Percentiles rank a stretch among this genome's conserved stretches.
These are phyloP conservation scores for Dasypogon diadema DNA, from an alignment of 2,888 invertebrate genomes.

Conservation along the genomic window DNA sequence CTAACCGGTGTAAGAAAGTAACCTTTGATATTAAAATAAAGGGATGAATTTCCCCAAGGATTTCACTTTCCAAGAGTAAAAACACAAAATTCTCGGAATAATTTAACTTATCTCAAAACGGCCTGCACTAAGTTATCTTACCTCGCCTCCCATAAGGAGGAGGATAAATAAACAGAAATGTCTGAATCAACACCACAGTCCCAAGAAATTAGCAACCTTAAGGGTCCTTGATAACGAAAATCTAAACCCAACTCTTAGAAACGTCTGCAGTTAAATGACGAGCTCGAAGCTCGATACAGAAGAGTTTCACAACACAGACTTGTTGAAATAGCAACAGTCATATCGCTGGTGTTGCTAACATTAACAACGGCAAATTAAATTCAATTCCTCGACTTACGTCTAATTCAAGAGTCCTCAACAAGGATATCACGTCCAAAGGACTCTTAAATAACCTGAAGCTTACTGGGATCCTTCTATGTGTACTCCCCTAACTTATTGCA, in stretches of 20 bases:
- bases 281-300: not conserved
- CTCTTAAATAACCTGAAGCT: not conserved
- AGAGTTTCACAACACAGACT: not conserved
- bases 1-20: slow-evolving; percentile 49
- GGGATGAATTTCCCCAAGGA: slow-evolving; percentile 34
- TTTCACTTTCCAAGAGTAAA: slow-evolving; percentile 1
- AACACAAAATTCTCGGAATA: slow-evolving; percentile 44
- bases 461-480: not conserved
- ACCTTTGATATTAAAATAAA: slow-evolving; percentile 25
- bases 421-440: not conserved
- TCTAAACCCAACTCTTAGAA: not conserved
- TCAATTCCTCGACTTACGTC: slow-evolving; percentile 35
- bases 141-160: slow-evolving; percentile 12
- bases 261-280: not conserved
- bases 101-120: slow-evolving; percentile 52
- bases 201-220: slow-evolving; percentile 54
- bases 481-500: slow-evolving; percentile 23
- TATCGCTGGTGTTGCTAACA: slow-evolving; percentile 17
- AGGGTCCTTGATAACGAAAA: slow-evolving; percentile 50
- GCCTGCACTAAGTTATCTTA: slow-evolving; percentile 10
- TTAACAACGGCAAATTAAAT: slow-evolving; percentile 54
- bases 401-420: slow-evolving; percentile 3
- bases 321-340: slow-evolving; percentile 28
- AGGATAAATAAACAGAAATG: slow-evolving; percentile 47
- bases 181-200: slow-evolving; percentile 54